Evolutionary conservation across 2,888 invertebrate genomes (phyloP).

Genomic region (Erebia ligea): DNA sequence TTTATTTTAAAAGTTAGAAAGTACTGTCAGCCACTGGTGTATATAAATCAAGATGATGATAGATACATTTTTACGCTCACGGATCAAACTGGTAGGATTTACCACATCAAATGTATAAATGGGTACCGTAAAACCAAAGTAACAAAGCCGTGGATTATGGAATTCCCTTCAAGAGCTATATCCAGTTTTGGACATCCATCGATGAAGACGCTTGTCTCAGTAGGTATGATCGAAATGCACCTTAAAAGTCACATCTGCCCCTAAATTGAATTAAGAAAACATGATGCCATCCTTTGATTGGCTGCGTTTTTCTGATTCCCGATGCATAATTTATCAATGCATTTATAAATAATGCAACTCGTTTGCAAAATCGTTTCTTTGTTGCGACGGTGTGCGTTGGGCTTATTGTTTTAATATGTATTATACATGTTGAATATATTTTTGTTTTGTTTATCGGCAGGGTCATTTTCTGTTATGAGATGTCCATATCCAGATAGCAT

Average conservation of each 20-base stretch:
- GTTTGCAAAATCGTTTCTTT: constrained; percentile 29
- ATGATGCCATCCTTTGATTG: constrained; percentile 34
- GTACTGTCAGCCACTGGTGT: too few relatives aligned
- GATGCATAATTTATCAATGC: constrained; percentile 33
- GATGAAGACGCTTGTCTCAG: neutral
- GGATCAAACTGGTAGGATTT: neutral
- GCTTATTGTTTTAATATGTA: constrained; percentile 19
- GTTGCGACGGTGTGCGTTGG: constrained; percentile 22
- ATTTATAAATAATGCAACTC: constrained; percentile 37
- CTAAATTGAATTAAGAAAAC: constrained; percentile 37
- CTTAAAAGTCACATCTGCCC: constrained; percentile 35
- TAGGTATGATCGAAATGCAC: neutral
- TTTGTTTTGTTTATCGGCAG: neutral
- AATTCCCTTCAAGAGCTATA: neutral
- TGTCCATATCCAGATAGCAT: too few relatives aligned
- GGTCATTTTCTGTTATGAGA: neutral
- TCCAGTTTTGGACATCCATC: neutral
- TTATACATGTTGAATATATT: constrained; percentile 2
- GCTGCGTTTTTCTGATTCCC: constrained; percentile 32
- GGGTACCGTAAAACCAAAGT: neutral
- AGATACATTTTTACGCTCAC: too few relatives aligned
- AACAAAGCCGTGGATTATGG: neutral
- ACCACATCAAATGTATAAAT: neutral
- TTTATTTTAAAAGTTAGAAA: too few relatives aligned
- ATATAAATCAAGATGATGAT: too few relatives aligned